Evolutionary conservation across 2,113 vertebrate species (phyloP).

Genomic region (Vireo altiloquus): DNA sequence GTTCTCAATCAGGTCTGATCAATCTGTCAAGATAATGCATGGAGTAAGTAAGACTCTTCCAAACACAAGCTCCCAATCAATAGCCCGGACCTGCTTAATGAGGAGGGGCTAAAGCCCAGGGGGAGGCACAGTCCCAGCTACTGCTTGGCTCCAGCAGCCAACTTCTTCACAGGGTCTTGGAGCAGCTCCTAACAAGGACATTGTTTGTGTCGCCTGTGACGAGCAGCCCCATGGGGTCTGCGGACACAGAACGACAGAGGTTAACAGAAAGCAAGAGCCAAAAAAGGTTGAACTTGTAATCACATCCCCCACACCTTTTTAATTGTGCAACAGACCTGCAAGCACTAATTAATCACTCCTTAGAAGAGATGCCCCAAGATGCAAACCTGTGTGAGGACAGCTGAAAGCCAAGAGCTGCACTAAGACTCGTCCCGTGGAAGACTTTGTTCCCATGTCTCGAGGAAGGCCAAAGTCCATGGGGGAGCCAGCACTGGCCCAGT

Average conservation of each 20-base stretch:
- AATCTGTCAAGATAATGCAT: constrained; percentile 99
- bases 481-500: not conserved
- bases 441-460: rapidly evolving
- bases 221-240: constrained; percentile 59
- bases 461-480: not conserved
- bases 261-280: constrained; percentile 70
- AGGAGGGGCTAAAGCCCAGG: constrained; percentile 87
- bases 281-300: constrained; percentile 58
- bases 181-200: constrained; percentile 77
- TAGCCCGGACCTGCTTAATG: constrained; percentile 90
- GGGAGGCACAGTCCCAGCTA: constrained; percentile 78
- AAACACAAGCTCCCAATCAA: constrained; percentile 91
- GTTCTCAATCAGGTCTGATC: constrained; percentile 99
- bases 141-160: constrained; percentile 59
- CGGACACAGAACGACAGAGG: constrained; percentile 55
- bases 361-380: not conserved
- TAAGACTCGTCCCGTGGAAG: not conserved
- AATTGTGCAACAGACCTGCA: constrained; percentile 51
- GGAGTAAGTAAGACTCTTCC: constrained; percentile 91
- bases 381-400: not conserved
- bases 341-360: constrained; percentile 53
- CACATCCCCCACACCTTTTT: not conserved
- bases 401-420: not conserved
- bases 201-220: constrained; percentile 66
- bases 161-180: constrained; percentile 66